phyloP scores from a whole-genome alignment of 2,797 vertebrate genomes.

The Anisognathus igniventris region DNA sequence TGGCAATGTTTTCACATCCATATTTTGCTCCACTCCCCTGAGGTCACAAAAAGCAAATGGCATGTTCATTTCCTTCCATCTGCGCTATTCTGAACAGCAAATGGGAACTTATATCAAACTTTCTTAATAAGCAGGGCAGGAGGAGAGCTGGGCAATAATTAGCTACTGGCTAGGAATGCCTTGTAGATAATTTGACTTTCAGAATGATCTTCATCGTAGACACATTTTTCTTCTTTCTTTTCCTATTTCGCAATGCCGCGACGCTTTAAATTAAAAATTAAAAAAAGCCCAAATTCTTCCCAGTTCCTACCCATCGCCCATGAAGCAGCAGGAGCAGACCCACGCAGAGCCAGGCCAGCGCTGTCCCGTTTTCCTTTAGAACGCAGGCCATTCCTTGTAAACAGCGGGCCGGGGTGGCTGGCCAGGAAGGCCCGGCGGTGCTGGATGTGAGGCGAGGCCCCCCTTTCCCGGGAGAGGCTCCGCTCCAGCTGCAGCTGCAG shows the following conservation, averaged over 20 bases:
- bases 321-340: not conserved
- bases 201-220: not conserved
- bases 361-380: not conserved
- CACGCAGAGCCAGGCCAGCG: not conserved
- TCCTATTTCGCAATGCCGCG: not conserved
- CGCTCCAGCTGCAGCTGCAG: conserved; percentile 50
- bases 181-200: not conserved
- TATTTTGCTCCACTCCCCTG: conserved; percentile 55
- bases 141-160: conserved; percentile 31
- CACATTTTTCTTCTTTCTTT: not conserved
- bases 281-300: not conserved
- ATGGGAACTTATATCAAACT: conserved; percentile 27
- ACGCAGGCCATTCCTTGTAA: not conserved
- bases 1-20: conserved; percentile 56
- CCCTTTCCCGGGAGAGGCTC: conserved; percentile 3
- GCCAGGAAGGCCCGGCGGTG: conserved; percentile 25
- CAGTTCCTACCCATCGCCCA: not conserved
- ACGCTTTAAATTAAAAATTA: not conserved
- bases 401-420: not conserved
- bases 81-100: conserved; percentile 57
- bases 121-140: conserved; percentile 42
- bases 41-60: conserved; percentile 61
- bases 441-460: conserved; percentile 10
- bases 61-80: conserved; percentile 67
- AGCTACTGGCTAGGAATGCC: conserved; percentile 26